Evolutionary conservation across 2,888 invertebrate species (phyloP).

Genomic region (Melolontha melolontha): DNA sequence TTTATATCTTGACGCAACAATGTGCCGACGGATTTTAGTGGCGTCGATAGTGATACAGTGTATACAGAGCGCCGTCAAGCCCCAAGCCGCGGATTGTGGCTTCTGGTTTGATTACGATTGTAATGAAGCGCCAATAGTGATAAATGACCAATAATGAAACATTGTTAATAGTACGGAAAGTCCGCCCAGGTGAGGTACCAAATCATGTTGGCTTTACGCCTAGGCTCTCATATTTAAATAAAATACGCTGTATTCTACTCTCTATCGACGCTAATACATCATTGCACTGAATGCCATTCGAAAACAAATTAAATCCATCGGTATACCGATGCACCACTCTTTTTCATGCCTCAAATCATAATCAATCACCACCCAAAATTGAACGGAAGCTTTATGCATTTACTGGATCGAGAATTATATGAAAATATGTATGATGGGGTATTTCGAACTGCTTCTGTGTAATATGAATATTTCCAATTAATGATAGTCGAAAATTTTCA

Average conservation of each 20-base stretch:
- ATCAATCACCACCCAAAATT: slow-evolving; percentile 23
- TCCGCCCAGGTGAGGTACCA: slow-evolving; percentile 57
- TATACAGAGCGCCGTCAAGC: too few relatives aligned
- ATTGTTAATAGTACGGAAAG: slow-evolving; percentile 58
- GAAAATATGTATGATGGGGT: too few relatives aligned
- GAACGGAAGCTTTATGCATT: slow-evolving; percentile 12
- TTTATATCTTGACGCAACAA: slow-evolving; percentile 60
- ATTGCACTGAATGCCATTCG: neutral
- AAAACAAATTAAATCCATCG: slow-evolving; percentile 24
- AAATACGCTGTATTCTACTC: neutral
- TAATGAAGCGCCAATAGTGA: slow-evolving; percentile 62
- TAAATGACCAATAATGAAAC: slow-evolving; percentile 62
- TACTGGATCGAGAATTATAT: neutral
- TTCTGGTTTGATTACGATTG: slow-evolving; percentile 60
- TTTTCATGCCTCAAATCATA: slow-evolving; percentile 12
- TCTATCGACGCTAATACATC: slow-evolving; percentile 6
- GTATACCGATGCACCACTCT: neutral
- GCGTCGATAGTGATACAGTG: slow-evolving; percentile 47
- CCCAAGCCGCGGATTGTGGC: slow-evolving; percentile 53
- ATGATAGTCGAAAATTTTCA: too few relatives aligned
- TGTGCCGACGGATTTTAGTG: slow-evolving; percentile 57
- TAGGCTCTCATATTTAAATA: slow-evolving; percentile 15
- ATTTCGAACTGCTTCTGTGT: too few relatives aligned
- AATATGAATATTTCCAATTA: too few relatives aligned
- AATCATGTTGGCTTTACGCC: slow-evolving; percentile 49